Evolutionary conservation across 2,113 vertebrate species (phyloP), one percentile per base, ranked within the genome.

Genomic region (Aythya baeri): DNA sequence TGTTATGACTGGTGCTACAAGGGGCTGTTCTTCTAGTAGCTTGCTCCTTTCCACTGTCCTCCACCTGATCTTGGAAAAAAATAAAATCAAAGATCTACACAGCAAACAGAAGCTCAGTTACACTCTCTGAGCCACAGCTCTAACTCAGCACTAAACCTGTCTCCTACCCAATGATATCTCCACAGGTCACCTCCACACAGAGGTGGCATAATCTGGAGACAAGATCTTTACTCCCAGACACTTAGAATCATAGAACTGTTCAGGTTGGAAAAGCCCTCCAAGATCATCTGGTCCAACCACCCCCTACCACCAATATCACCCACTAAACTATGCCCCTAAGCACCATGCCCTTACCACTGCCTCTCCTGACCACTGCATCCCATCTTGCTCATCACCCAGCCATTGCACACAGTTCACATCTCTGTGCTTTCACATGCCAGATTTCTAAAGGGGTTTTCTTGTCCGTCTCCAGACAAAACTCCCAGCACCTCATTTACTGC

Each of bases 381-480:
- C 6, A 3, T 25, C 73, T 59, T 31, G 25, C 32, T 12, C 23
- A 27, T 22, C 17, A 26, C 26, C 12, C 46, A 17, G 32, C 21
- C 4, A 1, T 21, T 6, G 16, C 1, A 7, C 13, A 4, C 44
- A 34, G 6, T 23, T 52, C 38, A 10, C 11, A 13, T 27, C 57
- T 12, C 41, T 41, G 17, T 41, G 61, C 75, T 38, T 36, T 55
- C 58, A n/a, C 11, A 3, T 38, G 17, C 32, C 4, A 15, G 21
- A 14, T 61, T 52, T 25, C 34, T n/a, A 6, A 31, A 49, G 14
- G 11, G 5, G 7, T 17, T 79, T 43, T 32, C 20, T 25, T 27
- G 13, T 44, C 41, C 10, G 41, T 46, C 25, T 12, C 11, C 14
- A 44, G 2, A 14, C n/a, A 58, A 41, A 79, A 29, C 29, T 75